Evolutionary conservation across 2,113 vertebrate genomes (phyloP).

Genomic region (Cebus imitator): DNA sequence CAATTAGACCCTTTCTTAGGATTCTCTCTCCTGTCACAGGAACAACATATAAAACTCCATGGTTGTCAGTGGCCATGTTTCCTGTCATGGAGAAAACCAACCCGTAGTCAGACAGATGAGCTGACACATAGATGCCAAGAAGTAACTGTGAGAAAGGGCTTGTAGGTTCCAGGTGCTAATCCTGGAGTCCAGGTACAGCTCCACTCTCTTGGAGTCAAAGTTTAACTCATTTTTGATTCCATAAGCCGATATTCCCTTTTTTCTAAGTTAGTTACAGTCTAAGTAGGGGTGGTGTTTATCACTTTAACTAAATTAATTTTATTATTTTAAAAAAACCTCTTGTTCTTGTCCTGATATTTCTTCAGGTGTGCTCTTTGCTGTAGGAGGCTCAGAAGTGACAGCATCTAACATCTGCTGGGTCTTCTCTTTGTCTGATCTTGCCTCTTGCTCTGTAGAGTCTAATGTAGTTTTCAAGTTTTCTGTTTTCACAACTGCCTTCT

Average conservation of each 20-base stretch:
- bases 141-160: background rate
- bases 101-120: background rate
- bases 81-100: background rate
- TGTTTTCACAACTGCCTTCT: conserved; percentile 72
- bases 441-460: conserved; percentile 56
- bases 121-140: background rate
- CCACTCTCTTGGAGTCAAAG: background rate
- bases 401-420: conserved; percentile 5
- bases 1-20: background rate
- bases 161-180: background rate
- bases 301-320: background rate
- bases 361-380: conserved; percentile 68
- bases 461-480: conserved; percentile 73
- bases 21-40: background rate
- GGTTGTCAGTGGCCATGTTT: background rate
- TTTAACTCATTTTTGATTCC: background rate
- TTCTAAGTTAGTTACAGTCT: background rate
- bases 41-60: background rate
- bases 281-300: conserved; percentile 2
- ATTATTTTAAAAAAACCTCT: conserved; percentile 67
- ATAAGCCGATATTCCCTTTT: background rate
- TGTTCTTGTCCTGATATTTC: conserved; percentile 58
- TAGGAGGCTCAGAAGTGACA: conserved; percentile 66
- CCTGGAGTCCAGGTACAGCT: background rate
- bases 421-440: conserved; percentile 43